Conservation (phyloP, 2,113 vertebrate species). For the Falcunculus frontatus region DNA sequence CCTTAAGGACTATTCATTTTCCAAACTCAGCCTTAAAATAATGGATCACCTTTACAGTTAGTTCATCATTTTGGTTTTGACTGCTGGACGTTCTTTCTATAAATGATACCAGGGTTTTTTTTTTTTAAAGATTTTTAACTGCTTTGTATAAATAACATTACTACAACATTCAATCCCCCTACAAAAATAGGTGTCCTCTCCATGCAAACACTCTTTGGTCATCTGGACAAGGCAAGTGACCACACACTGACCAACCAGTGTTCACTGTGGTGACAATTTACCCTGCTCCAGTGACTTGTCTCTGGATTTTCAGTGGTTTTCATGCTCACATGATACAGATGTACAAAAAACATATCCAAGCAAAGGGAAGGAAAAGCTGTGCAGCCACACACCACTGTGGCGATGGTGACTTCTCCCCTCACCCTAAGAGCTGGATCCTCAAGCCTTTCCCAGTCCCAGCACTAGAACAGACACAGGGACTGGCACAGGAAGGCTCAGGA, state of each 20-base stretch:
- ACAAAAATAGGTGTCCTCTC: neutral
- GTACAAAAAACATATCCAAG: neutral
- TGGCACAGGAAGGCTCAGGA: neutral
- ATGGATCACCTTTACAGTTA: neutral
- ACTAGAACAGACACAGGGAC: neutral
- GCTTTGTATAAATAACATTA: neutral
- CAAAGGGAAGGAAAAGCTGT: neutral
- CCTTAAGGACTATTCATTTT: neutral
- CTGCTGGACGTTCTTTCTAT: neutral
- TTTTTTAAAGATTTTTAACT: neutral
- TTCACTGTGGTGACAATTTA: neutral
- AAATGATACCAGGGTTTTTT: neutral
- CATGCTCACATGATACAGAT: neutral
- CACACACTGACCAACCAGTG: neutral
- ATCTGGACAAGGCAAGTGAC: neutral
- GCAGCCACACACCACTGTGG: neutral
- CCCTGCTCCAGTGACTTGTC: neutral
- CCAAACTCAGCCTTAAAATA: neutral
- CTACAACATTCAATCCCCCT: neutral
- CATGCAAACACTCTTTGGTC: neutral
- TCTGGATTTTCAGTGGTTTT: neutral
- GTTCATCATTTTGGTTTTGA: neutral
- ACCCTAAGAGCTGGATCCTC: neutral
- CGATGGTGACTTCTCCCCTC: neutral
- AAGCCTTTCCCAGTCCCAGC: neutral